Evolutionary conservation across 2,113 vertebrate genomes (phyloP).

Genomic region (Gopherus flavomarginatus): DNA sequence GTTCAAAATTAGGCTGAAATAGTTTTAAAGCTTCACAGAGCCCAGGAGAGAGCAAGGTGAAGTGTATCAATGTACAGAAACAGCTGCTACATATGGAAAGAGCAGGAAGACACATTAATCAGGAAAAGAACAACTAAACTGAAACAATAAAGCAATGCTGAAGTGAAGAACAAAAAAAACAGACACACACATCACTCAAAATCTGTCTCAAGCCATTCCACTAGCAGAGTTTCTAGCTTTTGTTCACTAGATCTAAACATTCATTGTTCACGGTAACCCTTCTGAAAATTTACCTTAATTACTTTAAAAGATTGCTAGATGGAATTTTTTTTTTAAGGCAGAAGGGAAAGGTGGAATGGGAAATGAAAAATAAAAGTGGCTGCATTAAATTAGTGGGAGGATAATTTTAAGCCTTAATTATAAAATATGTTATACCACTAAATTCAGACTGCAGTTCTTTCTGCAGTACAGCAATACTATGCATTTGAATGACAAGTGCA

Average conservation of each 20-base stretch:
- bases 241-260: conserved; percentile 54
- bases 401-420: conserved; percentile 79
- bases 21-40: not conserved
- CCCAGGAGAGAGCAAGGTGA: conserved; percentile 1
- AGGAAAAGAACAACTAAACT: not conserved
- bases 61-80: not conserved
- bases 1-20: not conserved
- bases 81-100: not conserved
- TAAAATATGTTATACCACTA: conserved; percentile 50
- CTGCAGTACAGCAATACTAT: conserved; percentile 49
- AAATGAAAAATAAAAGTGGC: conserved; percentile 29
- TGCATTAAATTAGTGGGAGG: conserved; percentile 64
- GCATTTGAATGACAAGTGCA: conserved; percentile 80
- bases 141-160: conserved; percentile 27
- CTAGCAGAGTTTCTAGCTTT: not conserved
- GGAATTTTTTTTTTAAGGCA: conserved; percentile 53
- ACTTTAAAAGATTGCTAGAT: conserved; percentile 38
- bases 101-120: conserved; percentile 25
- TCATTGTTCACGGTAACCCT: conserved; percentile 44
- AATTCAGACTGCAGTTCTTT: conserved; percentile 44
- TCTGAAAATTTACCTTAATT: conserved; percentile 61
- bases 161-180: not conserved
- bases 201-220: conserved; percentile 25
- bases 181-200: not conserved
- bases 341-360: conserved; percentile 26